These are phyloP conservation scores for Agrenia bidenticulata DNA, from an alignment of 2,888 invertebrate species.

Conservation along the genomic window DNA sequence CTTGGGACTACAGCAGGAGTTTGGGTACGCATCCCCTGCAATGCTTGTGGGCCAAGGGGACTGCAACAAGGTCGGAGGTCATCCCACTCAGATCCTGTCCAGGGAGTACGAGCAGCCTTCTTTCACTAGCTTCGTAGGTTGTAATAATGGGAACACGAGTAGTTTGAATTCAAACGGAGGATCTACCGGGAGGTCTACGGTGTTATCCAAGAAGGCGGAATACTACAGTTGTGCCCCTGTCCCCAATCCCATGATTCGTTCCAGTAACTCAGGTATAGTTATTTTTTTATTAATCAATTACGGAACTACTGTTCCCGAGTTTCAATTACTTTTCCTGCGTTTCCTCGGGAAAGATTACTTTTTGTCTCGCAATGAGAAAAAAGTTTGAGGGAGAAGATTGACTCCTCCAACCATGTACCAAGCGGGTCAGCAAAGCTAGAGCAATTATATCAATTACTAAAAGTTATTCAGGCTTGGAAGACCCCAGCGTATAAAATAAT, in stretches of 20 bases:
- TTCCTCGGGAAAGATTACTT: no score
- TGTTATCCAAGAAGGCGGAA: slow-evolving; percentile 47
- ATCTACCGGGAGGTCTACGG: slow-evolving; percentile 29
- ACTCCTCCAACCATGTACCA: no score
- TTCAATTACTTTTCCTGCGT: no score
- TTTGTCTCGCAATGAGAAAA: no score
- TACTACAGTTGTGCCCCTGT: slow-evolving; percentile 50
- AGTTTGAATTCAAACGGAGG: slow-evolving; percentile 13
- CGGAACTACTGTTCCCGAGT: no score
- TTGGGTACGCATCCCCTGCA: slow-evolving; percentile 1
- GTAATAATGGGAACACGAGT: background rate
- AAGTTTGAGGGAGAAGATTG: no score
- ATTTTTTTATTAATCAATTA: no score
- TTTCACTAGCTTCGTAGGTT: slow-evolving; percentile 8
- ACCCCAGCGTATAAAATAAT: no score
- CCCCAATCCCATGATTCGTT: background rate
- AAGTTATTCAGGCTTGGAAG: no score
- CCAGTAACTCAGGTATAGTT: no score
- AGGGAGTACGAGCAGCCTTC: slow-evolving; percentile 15
- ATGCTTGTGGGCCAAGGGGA: background rate
- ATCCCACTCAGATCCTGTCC: background rate
- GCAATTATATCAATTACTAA: no score
- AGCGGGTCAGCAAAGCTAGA: no score
- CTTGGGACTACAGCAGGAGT: background rate
- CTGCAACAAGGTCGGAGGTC: background rate